These are phyloP conservation scores for Malurus alboscapulatus DNA, from an alignment of 2,113 vertebrate species.

Conservation along the genomic window DNA sequence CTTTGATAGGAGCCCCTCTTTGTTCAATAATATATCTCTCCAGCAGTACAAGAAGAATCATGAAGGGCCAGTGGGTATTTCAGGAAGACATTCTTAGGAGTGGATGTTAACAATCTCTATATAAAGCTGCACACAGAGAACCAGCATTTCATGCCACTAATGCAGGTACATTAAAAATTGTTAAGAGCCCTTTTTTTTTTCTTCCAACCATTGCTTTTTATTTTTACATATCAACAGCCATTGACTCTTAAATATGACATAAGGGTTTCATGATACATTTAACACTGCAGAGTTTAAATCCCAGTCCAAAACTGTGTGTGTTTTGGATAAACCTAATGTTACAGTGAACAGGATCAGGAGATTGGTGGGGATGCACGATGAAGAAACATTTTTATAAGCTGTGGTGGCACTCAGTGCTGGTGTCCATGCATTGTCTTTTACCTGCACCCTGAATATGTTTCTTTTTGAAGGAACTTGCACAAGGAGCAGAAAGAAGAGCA, in stretches of 20 bases:
- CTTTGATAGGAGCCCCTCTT: not conserved
- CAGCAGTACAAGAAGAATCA: not conserved
- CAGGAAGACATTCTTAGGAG: not conserved
- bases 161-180: not conserved
- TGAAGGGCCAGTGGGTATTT: not conserved
- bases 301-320: not conserved
- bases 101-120: not conserved
- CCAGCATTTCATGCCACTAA: not conserved
- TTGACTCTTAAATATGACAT: not conserved
- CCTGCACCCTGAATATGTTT: not conserved
- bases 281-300: not conserved
- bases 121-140: not conserved
- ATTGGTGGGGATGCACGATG: not conserved
- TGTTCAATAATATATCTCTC: not conserved
- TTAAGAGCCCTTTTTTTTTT: conserved; percentile 23
- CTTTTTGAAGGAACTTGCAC: not conserved
- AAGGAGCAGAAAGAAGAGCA: not conserved
- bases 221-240: conserved; percentile 7
- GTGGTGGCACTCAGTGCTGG: not conserved
- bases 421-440: not conserved
- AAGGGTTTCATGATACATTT: not conserved
- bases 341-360: not conserved
- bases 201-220: conserved; percentile 46
- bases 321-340: not conserved
- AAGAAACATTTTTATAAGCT: not conserved